phyloP scores from a whole-genome alignment of 2,113 vertebrate species.

The Lophura nycthemera region DNA sequence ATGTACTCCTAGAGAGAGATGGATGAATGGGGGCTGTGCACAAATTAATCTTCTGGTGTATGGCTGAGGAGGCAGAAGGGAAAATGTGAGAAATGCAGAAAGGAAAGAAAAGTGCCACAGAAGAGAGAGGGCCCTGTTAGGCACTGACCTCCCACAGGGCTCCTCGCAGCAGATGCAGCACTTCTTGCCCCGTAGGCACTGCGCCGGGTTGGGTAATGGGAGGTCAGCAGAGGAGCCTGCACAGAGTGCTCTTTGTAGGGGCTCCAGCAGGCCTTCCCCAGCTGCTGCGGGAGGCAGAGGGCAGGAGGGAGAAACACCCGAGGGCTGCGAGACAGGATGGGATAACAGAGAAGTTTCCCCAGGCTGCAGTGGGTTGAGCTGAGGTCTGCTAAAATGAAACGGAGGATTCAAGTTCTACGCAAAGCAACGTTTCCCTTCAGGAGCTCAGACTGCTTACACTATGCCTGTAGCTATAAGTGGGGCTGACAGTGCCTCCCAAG shows the following conservation, averaged over 20 bases:
- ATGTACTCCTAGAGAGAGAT: background rate
- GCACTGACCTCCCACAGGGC: background rate
- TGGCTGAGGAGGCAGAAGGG: background rate
- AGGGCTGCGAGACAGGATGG: background rate
- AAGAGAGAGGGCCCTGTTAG: background rate
- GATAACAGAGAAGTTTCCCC: background rate
- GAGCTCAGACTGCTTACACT: background rate
- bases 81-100: background rate
- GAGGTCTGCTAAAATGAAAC: background rate
- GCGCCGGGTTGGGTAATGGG: background rate
- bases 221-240: background rate
- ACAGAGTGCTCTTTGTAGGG: slow-evolving; percentile 56
- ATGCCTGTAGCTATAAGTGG: background rate
- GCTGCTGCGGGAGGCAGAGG: slow-evolving; percentile 2
- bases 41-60: background rate
- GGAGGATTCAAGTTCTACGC: background rate
- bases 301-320: background rate
- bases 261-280: background rate
- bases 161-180: background rate
- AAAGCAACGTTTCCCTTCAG: background rate
- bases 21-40: background rate
- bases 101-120: background rate
- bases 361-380: background rate
- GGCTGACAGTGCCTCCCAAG: background rate
- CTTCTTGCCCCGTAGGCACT: background rate